Conservation (phyloP, 2,797 vertebrate species). For the Falco novaeseelandiae region DNA sequence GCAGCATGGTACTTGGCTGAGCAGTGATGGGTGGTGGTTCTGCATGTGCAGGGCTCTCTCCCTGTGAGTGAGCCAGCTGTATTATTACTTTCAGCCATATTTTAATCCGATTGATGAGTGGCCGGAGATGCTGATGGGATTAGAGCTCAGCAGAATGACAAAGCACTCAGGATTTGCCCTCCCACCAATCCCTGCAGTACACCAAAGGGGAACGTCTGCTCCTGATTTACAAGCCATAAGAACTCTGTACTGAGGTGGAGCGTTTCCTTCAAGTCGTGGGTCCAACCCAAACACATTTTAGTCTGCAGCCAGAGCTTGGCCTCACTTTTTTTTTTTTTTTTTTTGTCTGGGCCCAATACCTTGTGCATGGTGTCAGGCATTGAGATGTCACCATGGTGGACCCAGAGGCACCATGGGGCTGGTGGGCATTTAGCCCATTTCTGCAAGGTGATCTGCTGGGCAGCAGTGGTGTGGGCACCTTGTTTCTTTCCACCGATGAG, state of each 20-base stretch:
- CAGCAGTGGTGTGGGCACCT: accelerated
- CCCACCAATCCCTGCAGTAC: accelerated
- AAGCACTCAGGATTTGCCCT: slow-evolving; percentile 37
- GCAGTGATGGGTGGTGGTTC: accelerated
- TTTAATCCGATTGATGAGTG: slow-evolving; percentile 49
- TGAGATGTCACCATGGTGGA: accelerated
- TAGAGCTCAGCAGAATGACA: slow-evolving; percentile 46
- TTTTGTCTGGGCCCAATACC: accelerated
- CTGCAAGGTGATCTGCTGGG: accelerated
- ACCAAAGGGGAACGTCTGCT: background rate
- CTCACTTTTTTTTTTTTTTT: background rate
- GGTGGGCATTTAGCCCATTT: accelerated
- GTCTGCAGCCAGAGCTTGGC: background rate
- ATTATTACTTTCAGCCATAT: background rate
- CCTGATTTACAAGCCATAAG: background rate
- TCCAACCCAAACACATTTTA: background rate
- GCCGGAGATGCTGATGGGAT: slow-evolving; percentile 41
- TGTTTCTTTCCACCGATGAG: accelerated
- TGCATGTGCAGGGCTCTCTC: background rate
- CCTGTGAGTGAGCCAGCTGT: accelerated
- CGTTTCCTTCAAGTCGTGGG: background rate
- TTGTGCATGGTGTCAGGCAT: accelerated
- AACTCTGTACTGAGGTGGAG: accelerated
- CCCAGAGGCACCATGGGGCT: accelerated
- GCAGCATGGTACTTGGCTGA: background rate